Evolutionary conservation across 2,797 vertebrate species (phyloP), one percentile per base, ranked within the genome.

Genomic region (Hipposideros larvatus): DNA sequence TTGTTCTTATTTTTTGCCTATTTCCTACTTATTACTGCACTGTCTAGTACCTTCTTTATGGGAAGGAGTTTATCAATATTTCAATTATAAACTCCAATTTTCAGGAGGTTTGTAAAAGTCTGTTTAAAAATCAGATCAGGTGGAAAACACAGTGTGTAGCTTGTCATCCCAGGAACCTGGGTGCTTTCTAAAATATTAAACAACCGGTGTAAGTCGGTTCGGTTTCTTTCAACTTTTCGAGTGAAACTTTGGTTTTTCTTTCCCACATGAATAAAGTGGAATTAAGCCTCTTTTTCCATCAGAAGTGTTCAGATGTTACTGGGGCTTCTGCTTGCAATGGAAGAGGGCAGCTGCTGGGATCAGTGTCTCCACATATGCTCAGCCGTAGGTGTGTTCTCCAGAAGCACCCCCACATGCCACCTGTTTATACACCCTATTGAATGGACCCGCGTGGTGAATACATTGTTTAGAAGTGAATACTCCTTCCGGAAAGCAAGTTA

Each of bases 21-120:
- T 94, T 98, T 98, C 96, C 97, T 97, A 96, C 96, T 98, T 98
- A 98, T 96, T 96, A 94, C 96, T 94, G 96, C 94, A 94, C 97
- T 0, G 94, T 95, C 97, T 96, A 89, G 97, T 93, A 95, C 97
- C 98, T 98, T 97, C 98, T 98, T 97, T 94, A 96, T 73, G 97
- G 97, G 98, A 96, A 97, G 97, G 97, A 97, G 90, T 94, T 98
- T 98, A 94, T 98, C 98, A 98, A 92, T 95, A 97, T 97, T 98
- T 98, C 98, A 97, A 93, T 98, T 98, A 98, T 91, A 97, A 98
- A 83, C 97, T 96, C 96, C 92, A 87, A 91, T 98, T 97, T 98
- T 96, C 98, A 94, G 93, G 92, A 87, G 88, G 82, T 95, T 96
- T 97, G 34, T 96, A 97, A 55, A 51, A 96, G 95, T 97, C 77